Base-by-base conservation (phyloP, 2,113 vertebrate species). In the Spilogale gracilis region DNA sequence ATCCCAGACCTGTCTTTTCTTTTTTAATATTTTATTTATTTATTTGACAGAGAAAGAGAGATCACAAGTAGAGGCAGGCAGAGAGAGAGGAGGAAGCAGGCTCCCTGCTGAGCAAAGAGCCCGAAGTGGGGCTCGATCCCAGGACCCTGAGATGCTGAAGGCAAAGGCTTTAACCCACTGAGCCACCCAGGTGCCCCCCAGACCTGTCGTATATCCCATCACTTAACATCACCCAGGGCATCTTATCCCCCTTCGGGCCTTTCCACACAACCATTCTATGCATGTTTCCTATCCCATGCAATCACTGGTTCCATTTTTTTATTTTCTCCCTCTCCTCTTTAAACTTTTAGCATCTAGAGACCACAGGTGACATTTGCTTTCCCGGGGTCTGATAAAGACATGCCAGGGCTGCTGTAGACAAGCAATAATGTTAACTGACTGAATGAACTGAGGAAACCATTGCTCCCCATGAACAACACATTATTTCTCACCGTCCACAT, bases 391-490 rank as follows among this genome's bases (percentile, higher is more conserved):
- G 43, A 38, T 23, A 43, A 9, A 58, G 20, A 63, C 30, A 32
- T 52, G 67, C 65, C 21, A 18, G 50, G 38, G 82, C 30, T 23
- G 20, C 71, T 82, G 18, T 21, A 32, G 78, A 91, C 43, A 45
- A 45, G 14, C 3, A 17, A 13, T 63, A 20, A 48, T 50, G 81
- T 58, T 84, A 58, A 52, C 38, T 52, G 6, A 88, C 18, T 54
- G 56, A 86, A 43, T 25, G 52, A 85, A 79, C 48, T 9, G 65
- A 81, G 71, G 65, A 89, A 83, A 76, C 12, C 94, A 91, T 0
- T 13, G 25, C 21, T 79, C 25, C 81, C 38, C 0, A 0, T 3
- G 38, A 58, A 48, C 0, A 6, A n/a, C 43, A 38, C 3, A 30
- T 60, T 52, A 54, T 58, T 87, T 69, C 69, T 96, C 82, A 50